Conservation (phyloP, 2,797 vertebrate genomes). For the Bradypus variegatus region DNA sequence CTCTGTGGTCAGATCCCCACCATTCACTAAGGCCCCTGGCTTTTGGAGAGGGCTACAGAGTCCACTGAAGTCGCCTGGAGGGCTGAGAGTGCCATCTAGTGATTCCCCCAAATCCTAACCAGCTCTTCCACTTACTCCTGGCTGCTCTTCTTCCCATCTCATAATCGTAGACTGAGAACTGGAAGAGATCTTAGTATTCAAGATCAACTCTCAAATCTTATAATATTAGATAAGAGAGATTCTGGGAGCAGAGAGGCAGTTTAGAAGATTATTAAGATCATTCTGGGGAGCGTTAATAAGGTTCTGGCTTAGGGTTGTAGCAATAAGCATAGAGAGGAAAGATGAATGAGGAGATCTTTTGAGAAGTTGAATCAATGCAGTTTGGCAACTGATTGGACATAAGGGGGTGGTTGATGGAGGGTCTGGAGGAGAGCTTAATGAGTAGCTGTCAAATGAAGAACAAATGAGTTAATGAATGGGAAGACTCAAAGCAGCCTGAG, state of each 20-base stretch:
- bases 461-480: neutral
- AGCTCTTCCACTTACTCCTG: neutral
- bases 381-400: neutral
- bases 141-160: neutral
- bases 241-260: neutral
- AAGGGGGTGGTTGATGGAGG: neutral
- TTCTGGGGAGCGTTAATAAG: neutral
- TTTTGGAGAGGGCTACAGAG: neutral
- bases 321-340: neutral
- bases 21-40: neutral
- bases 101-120: neutral
- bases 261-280: neutral
- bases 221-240: neutral
- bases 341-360: neutral
- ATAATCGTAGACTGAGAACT: neutral
- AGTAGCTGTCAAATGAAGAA: neutral
- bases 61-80: neutral
- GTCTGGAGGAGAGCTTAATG: neutral
- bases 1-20: neutral
- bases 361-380: neutral
- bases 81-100: slow-evolving; percentile 39
- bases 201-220: neutral
- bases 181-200: neutral
- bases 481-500: neutral
- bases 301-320: neutral